Evolutionary conservation across 2,113 vertebrate genomes (phyloP), one percentile per base, ranked within the genome.

Genomic region (Notothenia rossii): DNA sequence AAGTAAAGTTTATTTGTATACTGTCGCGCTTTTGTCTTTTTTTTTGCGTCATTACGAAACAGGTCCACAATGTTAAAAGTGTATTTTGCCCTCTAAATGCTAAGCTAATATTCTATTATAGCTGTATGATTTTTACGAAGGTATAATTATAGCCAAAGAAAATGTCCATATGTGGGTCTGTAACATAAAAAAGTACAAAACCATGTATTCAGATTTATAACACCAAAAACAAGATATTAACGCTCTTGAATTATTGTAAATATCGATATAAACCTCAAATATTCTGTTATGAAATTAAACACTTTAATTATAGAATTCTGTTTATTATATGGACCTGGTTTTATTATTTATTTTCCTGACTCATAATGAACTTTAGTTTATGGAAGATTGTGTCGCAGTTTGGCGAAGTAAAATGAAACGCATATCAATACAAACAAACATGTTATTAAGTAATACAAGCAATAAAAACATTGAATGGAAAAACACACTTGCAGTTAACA

Each of bases 1-100:
- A 62, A 91, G 90, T 85, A 12, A 10, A 7, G 5, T 63, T 10
- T 1, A 17, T 46, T 15, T 59, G 56, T 36, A 5, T 36, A 40
- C 5, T 75, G 0, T 61, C 7, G 12, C 18, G 12, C 0, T n/a
- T 45, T 8, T 40, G 45, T 40, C n/a, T 29, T 29, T 29, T 29
- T 29, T 29, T 29, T 5, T 17, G 22, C n/a, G 12, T 59, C 5
- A 13, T 49, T 25, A 10, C 5, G 48, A 43, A 51, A 62, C 13
- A 43, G 1, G 48, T 20, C 49, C 10, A 46, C 12, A 64, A 46
- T 63, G 3, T 45, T 53, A 20, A 18, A 66, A n/a, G 15, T 36
- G 29, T 36, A 15, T 66, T n/a, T 13, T 29, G 4, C 29, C 29
- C 29, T 29, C 29, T 29, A 29, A 29, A 29, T 29, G 29, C 29